Evolutionary conservation across 1,140 invertebrate genomes (phyloP).

Genomic region (Elysia chlorotica): DNA sequence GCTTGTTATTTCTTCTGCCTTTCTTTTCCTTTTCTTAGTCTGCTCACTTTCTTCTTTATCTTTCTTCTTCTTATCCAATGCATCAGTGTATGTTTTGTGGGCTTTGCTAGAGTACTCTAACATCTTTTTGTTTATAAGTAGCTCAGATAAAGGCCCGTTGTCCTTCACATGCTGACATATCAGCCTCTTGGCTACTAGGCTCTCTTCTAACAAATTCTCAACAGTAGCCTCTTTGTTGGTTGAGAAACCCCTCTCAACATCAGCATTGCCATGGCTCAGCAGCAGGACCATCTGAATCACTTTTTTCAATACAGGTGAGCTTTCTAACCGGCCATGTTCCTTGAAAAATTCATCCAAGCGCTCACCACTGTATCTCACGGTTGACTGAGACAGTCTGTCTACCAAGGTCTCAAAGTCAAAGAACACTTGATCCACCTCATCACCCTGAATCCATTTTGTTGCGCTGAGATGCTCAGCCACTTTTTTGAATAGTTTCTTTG

Average conservation of each 20-base stretch:
- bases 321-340: background rate
- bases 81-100: conserved; percentile 19
- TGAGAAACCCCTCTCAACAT: conserved; percentile 39
- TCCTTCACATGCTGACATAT: conserved; percentile 26
- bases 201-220: conserved; percentile 36
- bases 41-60: conserved; percentile 7
- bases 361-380: background rate
- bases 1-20: background rate
- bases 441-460: background rate
- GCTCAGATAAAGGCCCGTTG: conserved; percentile 18
- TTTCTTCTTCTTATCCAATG: conserved; percentile 27
- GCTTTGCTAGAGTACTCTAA: background rate
- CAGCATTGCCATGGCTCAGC: conserved; percentile 40
- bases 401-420: conserved; percentile 1
- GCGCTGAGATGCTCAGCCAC: background rate
- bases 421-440: conserved; percentile 12
- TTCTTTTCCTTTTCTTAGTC: background rate
- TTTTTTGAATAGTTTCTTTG: background rate
- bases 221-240: conserved; percentile 33
- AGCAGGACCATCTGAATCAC: conserved; percentile 27
- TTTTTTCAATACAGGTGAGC: conserved; percentile 19
- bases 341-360: conserved; percentile 27
- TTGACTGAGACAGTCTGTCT: background rate
- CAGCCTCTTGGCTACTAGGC: conserved; percentile 27
- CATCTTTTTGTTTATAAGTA: conserved; percentile 10